Conservation (phyloP, 2,888 invertebrate species). For the Caenorhabditis sinica region DNA sequence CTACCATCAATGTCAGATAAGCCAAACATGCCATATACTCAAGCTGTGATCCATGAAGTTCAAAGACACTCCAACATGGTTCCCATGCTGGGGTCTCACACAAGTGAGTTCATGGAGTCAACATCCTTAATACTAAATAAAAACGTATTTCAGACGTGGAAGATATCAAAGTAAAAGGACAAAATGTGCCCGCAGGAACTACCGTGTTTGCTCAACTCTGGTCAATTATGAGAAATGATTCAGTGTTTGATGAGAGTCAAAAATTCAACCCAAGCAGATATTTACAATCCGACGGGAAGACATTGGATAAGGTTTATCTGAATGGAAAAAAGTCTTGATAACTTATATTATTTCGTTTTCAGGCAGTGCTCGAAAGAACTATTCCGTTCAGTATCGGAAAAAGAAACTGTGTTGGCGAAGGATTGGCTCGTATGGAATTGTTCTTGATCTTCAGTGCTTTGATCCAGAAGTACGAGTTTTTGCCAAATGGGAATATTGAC, state of each 20-base stretch:
- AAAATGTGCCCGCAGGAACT: slow-evolving; percentile 55
- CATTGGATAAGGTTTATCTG: slow-evolving; percentile 67
- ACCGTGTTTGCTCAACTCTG: slow-evolving; percentile 60
- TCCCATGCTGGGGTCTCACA: slow-evolving; percentile 53
- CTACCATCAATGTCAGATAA: slow-evolving; percentile 68
- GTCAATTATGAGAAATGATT: slow-evolving; percentile 65
- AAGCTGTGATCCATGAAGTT: slow-evolving; percentile 66
- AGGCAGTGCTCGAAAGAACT: slow-evolving; percentile 67
- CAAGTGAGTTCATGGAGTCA: slow-evolving; percentile 9
- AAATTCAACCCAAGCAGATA: slow-evolving; percentile 73
- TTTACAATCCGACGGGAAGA: slow-evolving; percentile 69
- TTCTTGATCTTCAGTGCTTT: slow-evolving; percentile 66
- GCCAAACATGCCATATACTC: slow-evolving; percentile 63
- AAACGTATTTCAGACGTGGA: slow-evolving; percentile 43
- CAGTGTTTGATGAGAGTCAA: slow-evolving; percentile 61
- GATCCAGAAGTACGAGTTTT: slow-evolving; percentile 63
- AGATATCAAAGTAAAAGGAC: slow-evolving; percentile 46
- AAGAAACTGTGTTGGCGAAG: slow-evolving; percentile 73
- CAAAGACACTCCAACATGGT: slow-evolving; percentile 70
- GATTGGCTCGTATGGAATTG: slow-evolving; percentile 72
- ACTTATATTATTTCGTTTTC: slow-evolving; percentile 10
- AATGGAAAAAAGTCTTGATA: not conserved
- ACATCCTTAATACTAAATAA: not conserved
- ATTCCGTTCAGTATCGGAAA: slow-evolving; percentile 74
- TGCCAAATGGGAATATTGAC: slow-evolving; percentile 44